Evolutionary conservation across 2,113 vertebrate genomes (phyloP), one percentile per base, ranked within the genome.

Genomic region (Peromyscus maniculatus): DNA sequence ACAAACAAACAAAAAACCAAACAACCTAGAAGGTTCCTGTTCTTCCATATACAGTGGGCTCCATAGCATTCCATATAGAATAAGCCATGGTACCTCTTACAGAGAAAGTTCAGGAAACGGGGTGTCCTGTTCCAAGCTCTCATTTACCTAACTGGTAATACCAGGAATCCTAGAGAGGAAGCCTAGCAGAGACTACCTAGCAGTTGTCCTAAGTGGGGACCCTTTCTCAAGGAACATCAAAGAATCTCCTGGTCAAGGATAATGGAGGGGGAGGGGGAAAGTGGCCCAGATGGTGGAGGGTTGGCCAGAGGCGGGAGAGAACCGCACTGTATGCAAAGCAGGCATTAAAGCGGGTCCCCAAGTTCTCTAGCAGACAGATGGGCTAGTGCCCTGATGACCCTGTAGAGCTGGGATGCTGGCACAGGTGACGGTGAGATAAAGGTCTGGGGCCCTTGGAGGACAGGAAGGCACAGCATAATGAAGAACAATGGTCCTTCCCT

Each of bases 121-220:
- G 55, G 77, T 69, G 86, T n/a, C 67, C 36, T 87, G 33, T 46
- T 46, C 49, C 89, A 74, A 69, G 49, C 39, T 87, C 88, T 19
- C 36, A 98, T 98, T 99, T 97, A 99, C 99, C 99, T 92, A 99
- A 98, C 88, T 99, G 99, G 97, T 99, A 99, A 91, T 98, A 99
- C 97, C 98, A 98, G 94, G 98, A 98, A 69, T 99, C 98, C 98
- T 98, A 99, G 12, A 99, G 98, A n/a, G 98, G 98, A 31, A 69
- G 99, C 98, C 97, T 99, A 97, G 91, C 99, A 99, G 96, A 99
- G 89, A 62, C 69, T 4, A 46, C 33, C 33, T 77, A 89, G 71
- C 87, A 39, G 16, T 31, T 75, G 72, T 57, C 46, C 87, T 75
- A 55, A 74, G 24, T 39, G 31, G 9, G 43, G 55, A 22, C 79